phyloP scores from a whole-genome alignment of 1,140 invertebrate genomes.

The Acromyrmex echinatior region DNA sequence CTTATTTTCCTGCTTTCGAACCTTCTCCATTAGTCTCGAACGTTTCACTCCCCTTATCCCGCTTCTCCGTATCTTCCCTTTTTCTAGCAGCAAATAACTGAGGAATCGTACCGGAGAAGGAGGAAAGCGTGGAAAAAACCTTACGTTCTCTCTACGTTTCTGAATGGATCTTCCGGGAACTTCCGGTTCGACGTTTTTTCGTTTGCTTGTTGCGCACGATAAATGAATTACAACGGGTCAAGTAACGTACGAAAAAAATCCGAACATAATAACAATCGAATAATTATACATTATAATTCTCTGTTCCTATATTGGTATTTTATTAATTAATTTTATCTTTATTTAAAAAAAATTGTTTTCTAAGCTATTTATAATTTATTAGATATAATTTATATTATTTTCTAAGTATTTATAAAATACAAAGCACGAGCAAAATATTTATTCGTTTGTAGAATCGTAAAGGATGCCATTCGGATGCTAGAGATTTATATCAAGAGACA shows the following conservation, averaged over 20 bases:
- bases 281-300: not conserved
- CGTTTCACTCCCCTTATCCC: slow-evolving; percentile 58
- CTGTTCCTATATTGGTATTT: not conserved
- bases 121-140: slow-evolving; percentile 54
- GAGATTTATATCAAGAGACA: slow-evolving; percentile 40
- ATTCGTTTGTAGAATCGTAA: slow-evolving; percentile 1
- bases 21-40: slow-evolving; percentile 76
- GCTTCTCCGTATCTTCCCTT: slow-evolving; percentile 5
- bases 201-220: slow-evolving; percentile 26
- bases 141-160: slow-evolving; percentile 31
- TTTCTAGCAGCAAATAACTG: slow-evolving; percentile 59
- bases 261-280: slow-evolving; percentile 46
- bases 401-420: not conserved
- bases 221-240: slow-evolving; percentile 60
- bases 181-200: slow-evolving; percentile 28
- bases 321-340: not conserved
- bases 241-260: not conserved
- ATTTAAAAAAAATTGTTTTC: not conserved
- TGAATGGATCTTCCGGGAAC: slow-evolving; percentile 17
- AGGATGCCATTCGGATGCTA: not conserved
- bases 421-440: not conserved
- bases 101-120: slow-evolving; percentile 8
- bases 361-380: too few species aligned
- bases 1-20: slow-evolving; percentile 76
- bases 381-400: not conserved